phyloP scores from a whole-genome alignment of 2,888 invertebrate genomes.

The Heliconius ismenius region DNA sequence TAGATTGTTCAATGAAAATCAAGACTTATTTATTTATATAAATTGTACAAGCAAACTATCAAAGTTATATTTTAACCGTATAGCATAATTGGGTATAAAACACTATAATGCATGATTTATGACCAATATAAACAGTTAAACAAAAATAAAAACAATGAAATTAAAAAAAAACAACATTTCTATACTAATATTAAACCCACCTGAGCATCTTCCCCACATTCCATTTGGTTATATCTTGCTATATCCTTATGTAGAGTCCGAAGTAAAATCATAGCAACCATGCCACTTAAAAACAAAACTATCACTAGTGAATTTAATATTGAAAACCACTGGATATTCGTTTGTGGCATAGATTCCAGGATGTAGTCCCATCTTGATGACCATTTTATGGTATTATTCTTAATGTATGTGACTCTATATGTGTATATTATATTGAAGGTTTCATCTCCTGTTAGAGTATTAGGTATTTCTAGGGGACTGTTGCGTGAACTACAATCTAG shows the following conservation, averaged over 20 bases:
- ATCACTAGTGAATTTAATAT: conserved; percentile 99
- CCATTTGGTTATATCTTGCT: conserved; percentile 98
- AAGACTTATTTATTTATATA: too few relatives aligned
- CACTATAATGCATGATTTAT: neutral
- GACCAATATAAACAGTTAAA: too few relatives aligned
- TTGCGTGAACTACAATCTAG: conserved; percentile 78
- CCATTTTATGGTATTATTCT: conserved; percentile 95
- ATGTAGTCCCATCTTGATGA: conserved; percentile 99
- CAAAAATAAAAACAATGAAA: too few relatives aligned
- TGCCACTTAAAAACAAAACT: conserved; percentile 97
- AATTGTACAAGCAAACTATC: too few relatives aligned
- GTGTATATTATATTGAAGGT: conserved; percentile 89
- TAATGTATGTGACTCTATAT: conserved; percentile 91
- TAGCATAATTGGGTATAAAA: neutral
- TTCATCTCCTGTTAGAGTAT: conserved; percentile 73
- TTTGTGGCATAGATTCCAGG: conserved; percentile 98
- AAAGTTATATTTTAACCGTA: neutral
- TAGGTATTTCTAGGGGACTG: conserved; percentile 86
- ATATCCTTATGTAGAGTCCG: conserved; percentile 99
- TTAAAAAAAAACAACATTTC: neutral
- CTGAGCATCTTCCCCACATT: conserved; percentile 93
- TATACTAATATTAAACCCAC: conserved; percentile 73
- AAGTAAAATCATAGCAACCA: conserved; percentile 99
- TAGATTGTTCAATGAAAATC: too few relatives aligned
- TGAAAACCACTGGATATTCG: conserved; percentile 99